Evolutionary conservation across 2,797 vertebrate genomes (phyloP), one percentile per base, ranked within the genome.

Genomic region (Parauchenoglanis punctatus): DNA sequence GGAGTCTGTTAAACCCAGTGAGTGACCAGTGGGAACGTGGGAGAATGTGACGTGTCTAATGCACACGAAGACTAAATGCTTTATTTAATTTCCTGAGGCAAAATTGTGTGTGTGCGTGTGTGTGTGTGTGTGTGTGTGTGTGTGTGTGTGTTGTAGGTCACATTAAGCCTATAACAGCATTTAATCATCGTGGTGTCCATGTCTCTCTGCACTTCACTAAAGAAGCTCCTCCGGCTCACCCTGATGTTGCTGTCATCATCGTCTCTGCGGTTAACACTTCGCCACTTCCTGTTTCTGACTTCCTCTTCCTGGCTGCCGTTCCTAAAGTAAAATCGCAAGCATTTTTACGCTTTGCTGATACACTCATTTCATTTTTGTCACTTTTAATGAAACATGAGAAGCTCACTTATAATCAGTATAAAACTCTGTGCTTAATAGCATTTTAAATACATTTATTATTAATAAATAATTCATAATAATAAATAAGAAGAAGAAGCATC

Each of bases 221-320:
- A 92, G 95, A 95, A 0, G 90, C 93, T 0, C 94, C 93, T 0
- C 91, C 93, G 0, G 94, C 95, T 85, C 93, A 91, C 28, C 95
- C 96, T 0, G 93, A 92, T 0, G 94, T 97, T 25, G 95, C 95
- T 1, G 97, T 97, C 89, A 88, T 96, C 52, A 93, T 98, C 83
- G 81, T 98, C 82, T 97, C 97, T 80, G 94, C 95, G 52, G 95
- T 98, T 81, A 98, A 97, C 95, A 97, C 96, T 0, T 96, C 97
- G 2, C 88, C 96, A 0, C 93, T 96, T 1, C 89, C 93, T 0
- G 92, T 98, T 46, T 94, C 89, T 89, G 92, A 96, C 92, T 95
- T 98, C 46, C 67, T 77, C 7, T 97, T 98, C 91, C 96, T 97
- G 90, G 96, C 96, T 67, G 96, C 97, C 0, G 97, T 96, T 86